Base-by-base conservation (phyloP, 2,797 vertebrate species). In the Chrosomus eos region DNA sequence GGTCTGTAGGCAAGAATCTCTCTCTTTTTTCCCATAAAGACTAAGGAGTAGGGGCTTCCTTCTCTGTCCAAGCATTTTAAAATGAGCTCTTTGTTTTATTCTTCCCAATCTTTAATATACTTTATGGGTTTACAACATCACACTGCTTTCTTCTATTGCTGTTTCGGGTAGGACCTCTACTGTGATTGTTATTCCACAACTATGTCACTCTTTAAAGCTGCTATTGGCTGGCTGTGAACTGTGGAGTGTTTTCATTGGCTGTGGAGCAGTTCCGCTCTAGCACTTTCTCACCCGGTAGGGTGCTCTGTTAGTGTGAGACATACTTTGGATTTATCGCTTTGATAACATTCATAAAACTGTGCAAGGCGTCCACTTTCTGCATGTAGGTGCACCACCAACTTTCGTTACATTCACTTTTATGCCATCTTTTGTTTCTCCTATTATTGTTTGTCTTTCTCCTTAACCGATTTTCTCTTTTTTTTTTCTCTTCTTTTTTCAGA, bases 181-280 rank as follows among this genome's bases (percentile, higher is more conserved):
- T 75, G 80, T 72, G 72, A 88, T 53, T 67, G 66, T 81, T 70
- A 74, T 55, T 73, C 36, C 55, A 75, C 21, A 16, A 80, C 38
- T 75, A 13, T 43, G 23, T 81, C 40, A 11, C 83, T 88, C 80
- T 82, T 87, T 74, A 85, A 86, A 81, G 26, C 51, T 87, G 82
- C 78, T 36, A 90, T 84, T 89, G 81, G 86, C 51, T 88, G 80
- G 43, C 43, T 38, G 76, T 19, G 36, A 82, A 78, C 58, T 86
- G 71, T 83, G 40, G 43, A 74, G 79, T 86, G 82, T 90, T 90
- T 87, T 89, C 64, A 90, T 86, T 89, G 89, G 82, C 82, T 55
- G 36, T 21, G 18, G 38, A 38, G 76, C 40, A 33, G 84, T 89
- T 89, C 38, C 72, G 79, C 82, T 87, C 71, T 86, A 82, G 79